Base-by-base conservation (phyloP, 2,113 vertebrate species). In the Pelecanus crispus region DNA sequence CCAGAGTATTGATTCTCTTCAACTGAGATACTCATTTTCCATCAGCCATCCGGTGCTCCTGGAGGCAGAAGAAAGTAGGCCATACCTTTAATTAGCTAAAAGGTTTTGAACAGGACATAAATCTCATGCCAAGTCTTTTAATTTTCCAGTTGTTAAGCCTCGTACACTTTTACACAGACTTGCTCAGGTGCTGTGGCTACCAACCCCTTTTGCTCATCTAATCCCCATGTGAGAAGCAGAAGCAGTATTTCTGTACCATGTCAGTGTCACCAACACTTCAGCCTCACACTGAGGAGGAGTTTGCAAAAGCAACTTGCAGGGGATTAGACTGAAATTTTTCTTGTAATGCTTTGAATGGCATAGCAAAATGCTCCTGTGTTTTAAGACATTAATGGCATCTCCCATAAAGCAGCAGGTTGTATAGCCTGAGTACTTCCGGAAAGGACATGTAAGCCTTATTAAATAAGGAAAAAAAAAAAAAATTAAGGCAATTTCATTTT, bases 1-100 rank as follows among this genome's bases (percentile, higher is more conserved):
- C 66, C 70, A 90, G 85, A n/a, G 58, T 77, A 65, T 20, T 0
- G 1, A 65, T 72, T 55, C n/a, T 80, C 36, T 92, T 95, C 71
- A 72, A 21, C 10, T 7, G 9, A 79, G 62, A 31, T 28, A 56
- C 5, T 68, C 2, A 1, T 26, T 92, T 80, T 80, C 74, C 34
- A 25, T 88, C 56, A 65, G 55, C 18, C 58, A 72, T 29, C 44
- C 14, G 5, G 24, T 44, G 40, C 28, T 94, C 49, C 83, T 65
- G 21, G 28, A 80, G 40, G 28, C 71, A 93, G 36, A 86, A 82
- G 40, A 74, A 85, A 82, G 74, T 31, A 66, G 31, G 40, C 18
- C 55, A 58, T 70, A 62, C 53, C 45, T 90, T 88, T 80, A 80
- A 83, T 93, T 68, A 86, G 45, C 58, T 93, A 77, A 88, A 88